A percentile compares a stretch with the other conserved stretches of the same genome.
Conservation (phyloP, 2,888 invertebrate species). For the Caenorhabditis doughertyi region DNA sequence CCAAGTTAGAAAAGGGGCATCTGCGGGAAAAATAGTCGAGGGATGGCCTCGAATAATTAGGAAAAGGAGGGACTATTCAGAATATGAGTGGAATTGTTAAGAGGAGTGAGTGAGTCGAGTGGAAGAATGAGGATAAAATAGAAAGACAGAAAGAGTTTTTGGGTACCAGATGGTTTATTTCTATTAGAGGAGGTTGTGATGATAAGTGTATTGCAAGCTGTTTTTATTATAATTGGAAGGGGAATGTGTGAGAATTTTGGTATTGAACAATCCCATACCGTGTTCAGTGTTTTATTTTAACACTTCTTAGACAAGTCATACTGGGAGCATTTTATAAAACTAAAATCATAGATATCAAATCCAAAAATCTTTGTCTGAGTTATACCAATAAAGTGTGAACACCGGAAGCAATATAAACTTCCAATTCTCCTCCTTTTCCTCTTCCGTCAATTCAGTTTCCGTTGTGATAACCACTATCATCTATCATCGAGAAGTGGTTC, state of each 20-base stretch:
- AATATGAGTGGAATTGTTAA: conserved; percentile 40
- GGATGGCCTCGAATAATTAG: conserved; percentile 58
- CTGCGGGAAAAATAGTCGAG: conserved; percentile 37
- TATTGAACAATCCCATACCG: no score
- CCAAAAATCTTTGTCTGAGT: neutral
- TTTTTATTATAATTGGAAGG: conserved; percentile 19
- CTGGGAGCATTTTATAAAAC: no score
- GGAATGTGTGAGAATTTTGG: neutral
- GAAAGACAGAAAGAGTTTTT: conserved; percentile 8
- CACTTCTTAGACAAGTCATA: no score
- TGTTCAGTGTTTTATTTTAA: no score
- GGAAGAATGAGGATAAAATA: conserved; percentile 26
- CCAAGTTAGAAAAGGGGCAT: conserved; percentile 28
- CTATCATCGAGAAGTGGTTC: conserved; percentile 58
- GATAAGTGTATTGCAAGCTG: conserved; percentile 16
- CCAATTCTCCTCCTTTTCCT: neutral
- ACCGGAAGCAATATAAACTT: conserved; percentile 43
- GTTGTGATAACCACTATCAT: conserved; percentile 60
- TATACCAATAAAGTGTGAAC: conserved; percentile 13
- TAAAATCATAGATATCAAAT: no score
- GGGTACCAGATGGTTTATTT: conserved; percentile 29
- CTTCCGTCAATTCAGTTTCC: conserved; percentile 17
- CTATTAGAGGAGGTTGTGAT: neutral
- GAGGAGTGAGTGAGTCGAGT: conserved; percentile 45
- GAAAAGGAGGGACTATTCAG: conserved; percentile 39